Base-by-base conservation (phyloP, 1,140 invertebrate species). In the Chionoecetes opilio region DNA sequence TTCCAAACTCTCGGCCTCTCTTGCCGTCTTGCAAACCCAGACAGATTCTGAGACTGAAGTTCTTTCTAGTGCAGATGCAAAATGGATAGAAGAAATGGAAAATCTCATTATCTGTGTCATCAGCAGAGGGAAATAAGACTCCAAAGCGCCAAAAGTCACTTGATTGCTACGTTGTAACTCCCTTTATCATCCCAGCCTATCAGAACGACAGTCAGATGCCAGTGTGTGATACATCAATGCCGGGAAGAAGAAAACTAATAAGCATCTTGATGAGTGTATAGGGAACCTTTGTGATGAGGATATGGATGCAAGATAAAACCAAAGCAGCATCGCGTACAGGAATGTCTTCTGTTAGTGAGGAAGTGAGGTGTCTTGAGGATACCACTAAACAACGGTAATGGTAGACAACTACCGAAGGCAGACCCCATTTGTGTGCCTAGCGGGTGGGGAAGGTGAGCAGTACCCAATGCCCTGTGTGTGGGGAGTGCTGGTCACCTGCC, bases 201-300 rank as follows among this genome's bases (percentile, higher is more conserved):
- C 8, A n/a, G 26, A 26, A 37, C 32, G 38, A 29, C 41, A 26
- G 29, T 32, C 32, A 86, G 46, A 29, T 94, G 93, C 93, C 93
- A 75, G 93, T 94, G 26, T 94, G 93, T 89, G 46, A 63, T 89
- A 41, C 63, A 82, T 3, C n/a, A 32, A 29, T 94, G 9, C 46
- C 63, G n/a, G 38, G n/a, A n/a, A 94, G 41, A 75, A 35, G 63
- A 34, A 75, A 32, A 88, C 90, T 9, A 89, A 94, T 90, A 63
- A 94, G 53, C 93, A 94, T 32, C 86, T 94, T 82, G 87, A 89
- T 94, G 93, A 94, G 37, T 94, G 93, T 38, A 31, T 94, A 75
- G 53, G 93, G 6, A 63, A 90, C n/a, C 41, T 75, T 89, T 53
- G 75, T 87, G 93, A 94, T 94, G 87, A 94, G 8, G 93, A 93